These are phyloP conservation scores for Galleria mellonella DNA, from an alignment of 1,140 invertebrate species.

Conservation along the genomic window DNA sequence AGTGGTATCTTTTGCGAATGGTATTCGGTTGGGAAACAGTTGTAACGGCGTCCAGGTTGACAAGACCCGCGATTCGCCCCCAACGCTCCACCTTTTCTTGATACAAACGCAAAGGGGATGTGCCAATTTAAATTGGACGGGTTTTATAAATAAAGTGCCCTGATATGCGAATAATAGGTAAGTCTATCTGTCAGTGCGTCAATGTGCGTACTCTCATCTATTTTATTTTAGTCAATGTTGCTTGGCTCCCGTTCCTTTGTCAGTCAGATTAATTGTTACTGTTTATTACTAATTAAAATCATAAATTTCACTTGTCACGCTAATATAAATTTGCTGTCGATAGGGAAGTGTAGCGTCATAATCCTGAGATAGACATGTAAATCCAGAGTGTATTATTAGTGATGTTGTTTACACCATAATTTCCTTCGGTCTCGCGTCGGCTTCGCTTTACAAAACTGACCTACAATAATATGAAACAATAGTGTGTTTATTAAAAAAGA, in stretches of 20 bases:
- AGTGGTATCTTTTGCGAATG: slow-evolving; percentile 62
- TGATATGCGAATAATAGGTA: slow-evolving; percentile 61
- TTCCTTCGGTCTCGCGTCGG: too few species aligned
- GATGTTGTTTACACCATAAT: too few species aligned
- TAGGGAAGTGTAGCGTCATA: too few species aligned
- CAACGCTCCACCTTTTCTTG: slow-evolving; percentile 8
- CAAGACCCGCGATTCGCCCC: slow-evolving; percentile 38
- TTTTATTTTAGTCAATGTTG: slow-evolving; percentile 29
- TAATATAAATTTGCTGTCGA: too few species aligned
- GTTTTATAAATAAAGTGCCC: slow-evolving; percentile 62
- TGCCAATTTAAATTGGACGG: slow-evolving; percentile 37
- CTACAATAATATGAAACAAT: slow-evolving; percentile 13
- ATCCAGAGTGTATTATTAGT: too few species aligned
- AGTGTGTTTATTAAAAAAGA: slow-evolving; percentile 20
- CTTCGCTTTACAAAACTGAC: slow-evolving; percentile 4
- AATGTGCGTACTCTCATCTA: slow-evolving; percentile 19
- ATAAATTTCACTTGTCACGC: too few species aligned
- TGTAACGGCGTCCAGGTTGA: slow-evolving; percentile 38
- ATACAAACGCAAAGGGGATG: slow-evolving; percentile 26
- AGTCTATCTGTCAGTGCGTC: slow-evolving; percentile 35
- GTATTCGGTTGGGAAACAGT: slow-evolving; percentile 71
- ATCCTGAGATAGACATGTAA: too few species aligned
- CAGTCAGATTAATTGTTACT: slow-evolving; percentile 4
- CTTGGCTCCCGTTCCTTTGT: slow-evolving; percentile 10
- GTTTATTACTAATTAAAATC: background rate